These are phyloP conservation scores for Micronycteris hirsuta DNA, from an alignment of 2,113 vertebrate genomes.

Conservation along the genomic window DNA sequence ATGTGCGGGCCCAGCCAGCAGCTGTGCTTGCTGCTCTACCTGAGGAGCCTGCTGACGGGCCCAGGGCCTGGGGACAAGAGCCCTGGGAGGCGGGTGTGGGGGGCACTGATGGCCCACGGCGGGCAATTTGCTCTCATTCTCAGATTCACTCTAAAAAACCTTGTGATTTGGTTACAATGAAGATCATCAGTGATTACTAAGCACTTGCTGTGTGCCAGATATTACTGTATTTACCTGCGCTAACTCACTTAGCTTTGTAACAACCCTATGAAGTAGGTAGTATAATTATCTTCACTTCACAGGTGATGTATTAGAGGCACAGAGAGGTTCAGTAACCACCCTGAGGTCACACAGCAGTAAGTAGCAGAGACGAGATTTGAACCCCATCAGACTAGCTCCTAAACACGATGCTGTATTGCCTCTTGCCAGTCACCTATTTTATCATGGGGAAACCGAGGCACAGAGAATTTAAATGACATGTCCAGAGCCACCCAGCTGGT, in stretches of 20 bases:
- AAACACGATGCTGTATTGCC: background rate
- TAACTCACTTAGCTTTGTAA: background rate
- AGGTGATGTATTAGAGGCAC: background rate
- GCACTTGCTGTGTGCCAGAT: background rate
- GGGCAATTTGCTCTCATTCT: background rate
- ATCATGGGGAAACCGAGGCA: background rate
- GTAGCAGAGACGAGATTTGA: background rate
- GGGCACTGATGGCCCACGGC: background rate
- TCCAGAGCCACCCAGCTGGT: background rate
- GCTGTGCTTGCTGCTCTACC: fast-evolving
- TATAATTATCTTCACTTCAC: background rate
- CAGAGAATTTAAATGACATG: background rate
- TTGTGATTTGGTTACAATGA: background rate
- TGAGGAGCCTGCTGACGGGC: background rate
- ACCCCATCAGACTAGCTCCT: background rate
- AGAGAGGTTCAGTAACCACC: background rate
- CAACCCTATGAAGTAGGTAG: background rate
- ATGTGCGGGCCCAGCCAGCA: background rate
- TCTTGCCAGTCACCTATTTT: background rate
- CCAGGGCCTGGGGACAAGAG: background rate
- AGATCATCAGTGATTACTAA: background rate
- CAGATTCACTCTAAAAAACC: background rate
- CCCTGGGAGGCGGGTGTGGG: background rate
- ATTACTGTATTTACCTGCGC: background rate
- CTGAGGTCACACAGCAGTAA: background rate